Conservation (phyloP, 2,888 invertebrate species). For the Cotesia congregata region DNA sequence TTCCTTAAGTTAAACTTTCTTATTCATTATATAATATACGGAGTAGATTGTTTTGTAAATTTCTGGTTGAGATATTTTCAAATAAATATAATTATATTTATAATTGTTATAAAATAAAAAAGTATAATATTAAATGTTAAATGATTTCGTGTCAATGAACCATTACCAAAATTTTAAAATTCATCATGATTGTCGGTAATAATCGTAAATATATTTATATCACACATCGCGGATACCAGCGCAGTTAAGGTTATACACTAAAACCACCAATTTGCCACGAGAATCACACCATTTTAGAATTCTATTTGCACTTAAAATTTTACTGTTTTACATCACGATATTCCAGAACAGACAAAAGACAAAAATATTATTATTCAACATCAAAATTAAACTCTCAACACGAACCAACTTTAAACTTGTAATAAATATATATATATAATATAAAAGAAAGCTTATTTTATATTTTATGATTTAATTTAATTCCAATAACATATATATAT, state of each 20-base stretch:
- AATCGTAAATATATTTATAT: constrained; percentile 9
- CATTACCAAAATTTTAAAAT: constrained; percentile 14
- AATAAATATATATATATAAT: not conserved
- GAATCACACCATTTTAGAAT: constrained; percentile 53
- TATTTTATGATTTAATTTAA: not conserved
- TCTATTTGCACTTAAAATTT: constrained; percentile 65
- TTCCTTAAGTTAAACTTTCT: not conserved
- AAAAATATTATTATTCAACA: not conserved
- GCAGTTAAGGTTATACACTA: not conserved
- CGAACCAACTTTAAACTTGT: not conserved
- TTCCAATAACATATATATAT: not conserved
- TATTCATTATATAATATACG: not conserved
- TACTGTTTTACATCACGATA: constrained; percentile 63
- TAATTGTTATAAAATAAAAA: not conserved
- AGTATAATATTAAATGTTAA: not conserved
- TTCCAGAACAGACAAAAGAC: not conserved
- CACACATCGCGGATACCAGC: not conserved
- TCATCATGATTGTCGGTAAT: not conserved
- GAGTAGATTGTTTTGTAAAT: not conserved
- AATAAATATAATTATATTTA: constrained; percentile 11
- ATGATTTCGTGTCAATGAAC: constrained; percentile 8
- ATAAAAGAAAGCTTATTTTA: not conserved
- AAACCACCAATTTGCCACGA: constrained; percentile 56
- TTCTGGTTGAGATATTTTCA: constrained; percentile 1
- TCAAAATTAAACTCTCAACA: not conserved